phyloP scores from a whole-genome alignment of 2,113 vertebrate genomes.

The Boleophthalmus pectinirostris region DNA sequence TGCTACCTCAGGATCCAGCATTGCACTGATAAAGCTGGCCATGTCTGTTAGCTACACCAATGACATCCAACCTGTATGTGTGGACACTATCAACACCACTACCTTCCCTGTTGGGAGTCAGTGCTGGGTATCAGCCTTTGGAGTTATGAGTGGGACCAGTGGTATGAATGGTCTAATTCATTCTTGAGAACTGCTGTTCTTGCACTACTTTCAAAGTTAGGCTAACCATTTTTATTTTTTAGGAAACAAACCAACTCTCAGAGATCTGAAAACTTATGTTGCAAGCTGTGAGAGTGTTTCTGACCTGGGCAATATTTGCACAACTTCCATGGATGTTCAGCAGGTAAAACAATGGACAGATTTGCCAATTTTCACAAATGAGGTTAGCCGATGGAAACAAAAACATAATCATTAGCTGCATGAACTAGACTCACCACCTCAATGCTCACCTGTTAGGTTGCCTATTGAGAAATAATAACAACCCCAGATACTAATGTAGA shows the following conservation, averaged over 20 bases:
- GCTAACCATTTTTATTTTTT: not conserved
- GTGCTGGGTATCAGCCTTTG: constrained; percentile 79
- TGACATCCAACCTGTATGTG: constrained; percentile 74
- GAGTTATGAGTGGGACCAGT: not conserved
- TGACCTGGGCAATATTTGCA: constrained; percentile 53
- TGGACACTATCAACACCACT: constrained; percentile 54
- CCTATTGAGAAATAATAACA: too few relatives aligned
- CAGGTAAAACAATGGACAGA: constrained; percentile 26
- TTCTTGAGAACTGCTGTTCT: not conserved
- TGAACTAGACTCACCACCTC: too few relatives aligned
- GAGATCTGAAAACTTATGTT: constrained; percentile 45
- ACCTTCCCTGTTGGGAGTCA: constrained; percentile 69
- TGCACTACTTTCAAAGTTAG: not conserved
- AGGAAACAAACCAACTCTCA: constrained; percentile 18
- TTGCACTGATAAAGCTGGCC: constrained; percentile 70
- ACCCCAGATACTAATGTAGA: too few relatives aligned
- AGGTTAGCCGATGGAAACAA: not conserved
- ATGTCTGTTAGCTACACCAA: constrained; percentile 41
- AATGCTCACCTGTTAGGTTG: too few relatives aligned
- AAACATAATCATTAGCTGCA: not conserved
- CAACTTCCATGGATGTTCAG: constrained; percentile 26
- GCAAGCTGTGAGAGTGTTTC: constrained; percentile 40
- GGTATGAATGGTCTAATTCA: not conserved
- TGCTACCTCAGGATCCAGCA: constrained; percentile 57
- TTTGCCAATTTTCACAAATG: not conserved